Conservation (phyloP, 1,140 invertebrate species). For the Tetraneura akinire region DNA sequence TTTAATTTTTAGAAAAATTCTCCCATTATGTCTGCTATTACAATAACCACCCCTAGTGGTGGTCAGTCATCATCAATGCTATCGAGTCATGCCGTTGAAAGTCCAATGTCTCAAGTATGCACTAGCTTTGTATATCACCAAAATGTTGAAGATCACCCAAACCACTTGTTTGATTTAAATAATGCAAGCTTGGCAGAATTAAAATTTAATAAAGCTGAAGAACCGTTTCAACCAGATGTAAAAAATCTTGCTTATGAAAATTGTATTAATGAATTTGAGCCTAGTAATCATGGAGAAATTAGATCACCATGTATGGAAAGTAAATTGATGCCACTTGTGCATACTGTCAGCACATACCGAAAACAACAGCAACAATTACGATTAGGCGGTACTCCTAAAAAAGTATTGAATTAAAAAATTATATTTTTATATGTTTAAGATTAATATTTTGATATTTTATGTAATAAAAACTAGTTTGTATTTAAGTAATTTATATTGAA, state of each 20-base stretch:
- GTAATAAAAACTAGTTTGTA: too few relatives aligned
- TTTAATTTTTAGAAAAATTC: not conserved
- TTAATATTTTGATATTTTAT: too few relatives aligned
- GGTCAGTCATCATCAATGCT: not conserved
- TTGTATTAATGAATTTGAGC: too few relatives aligned
- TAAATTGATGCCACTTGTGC: not conserved
- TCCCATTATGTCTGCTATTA: not conserved
- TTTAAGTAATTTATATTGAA: too few relatives aligned
- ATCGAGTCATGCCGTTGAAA: not conserved
- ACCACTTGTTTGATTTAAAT: too few relatives aligned
- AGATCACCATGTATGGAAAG: not conserved
- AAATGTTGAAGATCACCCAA: not conserved
- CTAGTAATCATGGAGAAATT: not conserved
- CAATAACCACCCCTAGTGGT: not conserved
- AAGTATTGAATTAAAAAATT: too few relatives aligned
- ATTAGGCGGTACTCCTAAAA: not conserved
- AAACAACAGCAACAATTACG: slow-evolving; percentile 19
- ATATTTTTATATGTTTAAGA: too few relatives aligned
- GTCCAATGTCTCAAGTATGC: not conserved
- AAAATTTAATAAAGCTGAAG: too few relatives aligned
- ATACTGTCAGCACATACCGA: slow-evolving; percentile 8
- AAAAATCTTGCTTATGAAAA: too few relatives aligned
- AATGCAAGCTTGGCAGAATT: too few relatives aligned
- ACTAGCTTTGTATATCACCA: not conserved
- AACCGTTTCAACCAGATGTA: too few relatives aligned